A percentile compares a stretch with the other conserved stretches of the same genome.
phyloP scores from a whole-genome alignment of 2,113 vertebrate species.

The Charina bottae region DNA sequence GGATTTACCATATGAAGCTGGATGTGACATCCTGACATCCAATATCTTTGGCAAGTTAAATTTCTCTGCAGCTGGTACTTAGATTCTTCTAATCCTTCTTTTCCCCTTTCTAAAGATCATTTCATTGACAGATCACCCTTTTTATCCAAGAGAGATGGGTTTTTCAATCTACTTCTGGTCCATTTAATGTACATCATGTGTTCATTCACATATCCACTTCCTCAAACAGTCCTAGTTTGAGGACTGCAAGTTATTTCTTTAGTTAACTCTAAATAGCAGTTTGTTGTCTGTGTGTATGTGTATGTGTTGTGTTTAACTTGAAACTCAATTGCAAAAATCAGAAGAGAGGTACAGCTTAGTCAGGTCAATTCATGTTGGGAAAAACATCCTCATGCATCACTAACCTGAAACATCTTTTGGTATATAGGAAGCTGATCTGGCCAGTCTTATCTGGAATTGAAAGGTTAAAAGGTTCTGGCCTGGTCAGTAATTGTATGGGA shows the following conservation, averaged over 20 bases:
- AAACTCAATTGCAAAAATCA: too few relatives aligned
- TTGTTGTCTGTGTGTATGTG: too few relatives aligned
- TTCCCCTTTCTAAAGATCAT: not conserved
- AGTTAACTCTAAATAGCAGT: too few relatives aligned
- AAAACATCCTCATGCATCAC: not conserved
- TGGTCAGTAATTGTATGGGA: not conserved
- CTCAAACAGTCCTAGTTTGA: not conserved
- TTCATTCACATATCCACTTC: not conserved
- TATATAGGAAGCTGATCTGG: not conserved
- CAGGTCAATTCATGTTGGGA: too few relatives aligned
- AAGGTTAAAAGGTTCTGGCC: not conserved
- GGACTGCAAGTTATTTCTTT: too few relatives aligned
- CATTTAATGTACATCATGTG: not conserved
- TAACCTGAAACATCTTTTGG: not conserved
- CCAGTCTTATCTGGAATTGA: not conserved
- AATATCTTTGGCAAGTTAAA: not conserved
- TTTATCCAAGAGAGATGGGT: not conserved
- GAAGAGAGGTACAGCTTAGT: too few relatives aligned
- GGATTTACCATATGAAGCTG: not conserved
- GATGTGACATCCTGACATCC: not conserved
- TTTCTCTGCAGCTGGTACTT: not conserved
- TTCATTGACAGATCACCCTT: not conserved
- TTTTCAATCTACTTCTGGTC: not conserved
- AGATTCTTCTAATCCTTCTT: not conserved
- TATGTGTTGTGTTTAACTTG: too few relatives aligned